These are phyloP conservation scores for Pseudolycoriella hygida DNA, from an alignment of 2,888 invertebrate species.

Conservation along the genomic window DNA sequence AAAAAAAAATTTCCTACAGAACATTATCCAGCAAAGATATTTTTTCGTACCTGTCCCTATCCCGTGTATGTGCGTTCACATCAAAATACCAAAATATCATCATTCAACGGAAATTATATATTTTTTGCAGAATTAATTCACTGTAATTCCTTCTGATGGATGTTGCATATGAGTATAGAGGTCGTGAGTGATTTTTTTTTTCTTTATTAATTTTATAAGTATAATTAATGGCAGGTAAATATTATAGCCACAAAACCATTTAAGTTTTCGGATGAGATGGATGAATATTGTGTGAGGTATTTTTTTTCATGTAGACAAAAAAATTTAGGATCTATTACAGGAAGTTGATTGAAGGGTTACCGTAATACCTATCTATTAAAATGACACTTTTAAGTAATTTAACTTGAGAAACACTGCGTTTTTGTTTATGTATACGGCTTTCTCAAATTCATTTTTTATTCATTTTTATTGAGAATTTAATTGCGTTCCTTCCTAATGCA, in stretches of 20 bases:
- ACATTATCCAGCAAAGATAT: too few relatives aligned
- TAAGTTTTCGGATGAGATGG: neutral
- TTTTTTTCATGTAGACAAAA: neutral
- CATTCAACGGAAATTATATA: too few relatives aligned
- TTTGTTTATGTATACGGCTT: too few relatives aligned
- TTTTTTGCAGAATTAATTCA: slow-evolving; percentile 1
- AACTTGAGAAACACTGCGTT: too few relatives aligned
- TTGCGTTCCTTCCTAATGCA: too few relatives aligned
- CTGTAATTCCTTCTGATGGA: neutral
- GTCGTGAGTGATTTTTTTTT: neutral
- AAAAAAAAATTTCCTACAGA: too few relatives aligned
- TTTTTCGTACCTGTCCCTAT: too few relatives aligned
- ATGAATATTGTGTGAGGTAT: neutral
- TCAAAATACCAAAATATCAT: too few relatives aligned
- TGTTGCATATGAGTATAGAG: neutral
- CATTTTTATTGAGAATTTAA: too few relatives aligned
- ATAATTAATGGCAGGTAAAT: slow-evolving; percentile 1
- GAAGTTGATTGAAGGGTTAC: slow-evolving; percentile 1
- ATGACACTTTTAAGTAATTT: neutral
- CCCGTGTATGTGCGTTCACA: too few relatives aligned
- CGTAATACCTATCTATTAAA: neutral
- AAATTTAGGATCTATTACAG: neutral
- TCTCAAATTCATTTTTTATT: too few relatives aligned
- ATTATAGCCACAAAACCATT: neutral
- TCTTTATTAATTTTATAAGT: neutral